Evolutionary conservation across 2,113 vertebrate genomes (phyloP).

Genomic region (Paralichthys olivaceus): DNA sequence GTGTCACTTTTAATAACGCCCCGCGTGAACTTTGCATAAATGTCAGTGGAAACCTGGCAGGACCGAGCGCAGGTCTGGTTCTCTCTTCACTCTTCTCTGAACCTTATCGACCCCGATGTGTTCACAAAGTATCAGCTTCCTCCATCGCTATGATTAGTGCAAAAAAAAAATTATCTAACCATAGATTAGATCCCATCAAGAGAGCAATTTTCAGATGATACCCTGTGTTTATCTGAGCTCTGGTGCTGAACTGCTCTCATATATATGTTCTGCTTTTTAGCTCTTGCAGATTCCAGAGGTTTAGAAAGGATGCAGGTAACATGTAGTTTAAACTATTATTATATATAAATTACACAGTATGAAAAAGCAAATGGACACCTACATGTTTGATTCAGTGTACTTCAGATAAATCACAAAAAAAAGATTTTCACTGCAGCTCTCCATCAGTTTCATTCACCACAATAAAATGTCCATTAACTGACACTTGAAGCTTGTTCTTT

Average conservation of each 20-base stretch:
- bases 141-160: constrained; percentile 21
- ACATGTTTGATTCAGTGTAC: too few relatives aligned
- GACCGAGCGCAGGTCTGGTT: constrained; percentile 43
- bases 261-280: not conserved
- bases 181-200: not conserved
- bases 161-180: constrained; percentile 13
- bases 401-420: too few relatives aligned
- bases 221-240: not conserved
- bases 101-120: constrained; percentile 9
- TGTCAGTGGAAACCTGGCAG: constrained; percentile 76
- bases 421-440: too few relatives aligned
- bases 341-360: not conserved
- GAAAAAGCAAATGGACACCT: too few relatives aligned
- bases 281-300: too few relatives aligned
- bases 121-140: constrained; percentile 40
- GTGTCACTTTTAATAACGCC: constrained; percentile 48
- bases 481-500: too few relatives aligned
- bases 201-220: constrained; percentile 1
- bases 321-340: not conserved
- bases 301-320: not conserved
- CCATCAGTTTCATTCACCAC: too few relatives aligned
- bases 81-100: constrained; percentile 10
- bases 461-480: too few relatives aligned
- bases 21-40: constrained; percentile 75
- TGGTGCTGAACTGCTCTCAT: too few relatives aligned